Conservation (phyloP, 2,797 vertebrate genomes). For the Anniella stebbinsi region DNA sequence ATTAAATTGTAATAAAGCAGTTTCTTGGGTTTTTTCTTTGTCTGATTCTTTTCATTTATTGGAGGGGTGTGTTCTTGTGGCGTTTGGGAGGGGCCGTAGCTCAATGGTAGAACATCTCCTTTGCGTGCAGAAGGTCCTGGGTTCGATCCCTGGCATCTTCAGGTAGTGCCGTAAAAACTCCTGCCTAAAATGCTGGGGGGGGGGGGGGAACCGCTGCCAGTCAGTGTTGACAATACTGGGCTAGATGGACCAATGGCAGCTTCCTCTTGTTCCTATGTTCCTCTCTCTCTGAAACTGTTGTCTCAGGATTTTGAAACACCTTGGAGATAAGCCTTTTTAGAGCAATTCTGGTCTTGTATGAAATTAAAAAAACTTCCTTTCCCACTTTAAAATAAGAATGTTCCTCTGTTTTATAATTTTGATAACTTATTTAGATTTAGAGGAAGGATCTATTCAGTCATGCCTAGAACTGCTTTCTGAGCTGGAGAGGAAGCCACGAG, state of each 20-base stretch:
- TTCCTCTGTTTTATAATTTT: not conserved
- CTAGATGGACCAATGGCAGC: too few relatives aligned
- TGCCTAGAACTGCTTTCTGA: not conserved
- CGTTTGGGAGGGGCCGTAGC: too few relatives aligned
- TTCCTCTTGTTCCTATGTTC: too few relatives aligned
- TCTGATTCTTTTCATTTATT: not conserved
- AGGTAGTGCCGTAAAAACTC: too few relatives aligned
- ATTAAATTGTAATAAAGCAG: slow-evolving; percentile 78
- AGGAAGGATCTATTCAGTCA: not conserved
- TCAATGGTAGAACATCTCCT: not conserved
- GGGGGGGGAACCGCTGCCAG: too few relatives aligned
- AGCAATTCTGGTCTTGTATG: not conserved
- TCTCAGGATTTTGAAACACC: not conserved
- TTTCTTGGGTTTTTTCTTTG: slow-evolving; percentile 49
- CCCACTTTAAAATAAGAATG: not conserved
- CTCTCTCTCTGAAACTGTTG: not conserved
- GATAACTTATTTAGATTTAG: not conserved
- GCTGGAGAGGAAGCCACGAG: not conserved
- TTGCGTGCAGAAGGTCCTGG: too few relatives aligned
- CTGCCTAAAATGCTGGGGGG: too few relatives aligned
- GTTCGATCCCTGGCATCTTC: too few relatives aligned
- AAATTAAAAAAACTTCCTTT: not conserved
- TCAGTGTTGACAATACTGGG: too few relatives aligned
- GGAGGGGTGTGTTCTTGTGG: not conserved
- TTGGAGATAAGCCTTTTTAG: not conserved